phyloP scores from a whole-genome alignment of 2,797 vertebrate genomes.

The Melanotaenia pygmaea region DNA sequence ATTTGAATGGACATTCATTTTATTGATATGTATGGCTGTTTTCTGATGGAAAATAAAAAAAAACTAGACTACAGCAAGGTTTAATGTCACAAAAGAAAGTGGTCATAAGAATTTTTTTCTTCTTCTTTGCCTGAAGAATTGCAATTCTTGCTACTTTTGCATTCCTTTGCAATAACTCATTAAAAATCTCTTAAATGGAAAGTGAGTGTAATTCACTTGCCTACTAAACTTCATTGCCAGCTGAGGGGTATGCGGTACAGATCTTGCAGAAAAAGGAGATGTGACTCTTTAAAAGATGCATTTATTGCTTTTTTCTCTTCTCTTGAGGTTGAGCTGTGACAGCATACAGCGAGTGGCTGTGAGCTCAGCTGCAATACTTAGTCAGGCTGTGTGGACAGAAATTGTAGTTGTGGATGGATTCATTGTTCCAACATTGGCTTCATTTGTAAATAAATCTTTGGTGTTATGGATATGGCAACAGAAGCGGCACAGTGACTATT shows the following conservation, averaged over 20 bases:
- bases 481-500: neutral
- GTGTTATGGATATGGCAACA: neutral
- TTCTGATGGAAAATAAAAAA: neutral
- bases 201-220: neutral
- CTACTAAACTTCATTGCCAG: neutral
- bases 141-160: neutral
- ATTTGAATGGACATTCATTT: neutral
- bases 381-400: neutral
- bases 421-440: neutral
- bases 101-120: neutral
- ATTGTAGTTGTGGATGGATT: neutral
- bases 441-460: neutral
- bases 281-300: neutral
- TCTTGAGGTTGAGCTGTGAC: constrained; percentile 7
- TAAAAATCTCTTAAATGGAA: neutral
- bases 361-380: constrained; percentile 13
- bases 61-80: neutral
- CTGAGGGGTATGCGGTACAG: neutral
- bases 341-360: constrained; percentile 6
- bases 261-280: neutral
- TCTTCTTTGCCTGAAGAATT: neutral
- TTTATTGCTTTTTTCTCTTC: constrained; percentile 13
- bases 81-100: neutral
- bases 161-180: neutral
- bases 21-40: neutral